These are phyloP conservation scores for Abramis brama DNA, from an alignment of 2,113 vertebrate genomes.

Conservation along the genomic window DNA sequence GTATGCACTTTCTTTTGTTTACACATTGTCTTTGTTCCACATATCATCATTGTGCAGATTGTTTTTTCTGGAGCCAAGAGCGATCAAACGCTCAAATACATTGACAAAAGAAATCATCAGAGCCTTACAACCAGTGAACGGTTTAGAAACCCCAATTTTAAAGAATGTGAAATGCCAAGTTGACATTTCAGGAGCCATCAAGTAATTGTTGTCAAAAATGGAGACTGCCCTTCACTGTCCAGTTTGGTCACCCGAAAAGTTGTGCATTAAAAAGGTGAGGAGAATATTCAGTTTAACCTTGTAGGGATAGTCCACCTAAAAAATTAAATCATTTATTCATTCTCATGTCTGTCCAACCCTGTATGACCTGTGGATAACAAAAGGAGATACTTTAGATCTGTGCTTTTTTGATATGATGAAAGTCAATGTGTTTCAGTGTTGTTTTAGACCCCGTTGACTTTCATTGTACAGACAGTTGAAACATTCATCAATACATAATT, in stretches of 20 bases:
- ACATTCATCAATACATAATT: no score
- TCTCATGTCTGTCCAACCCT: neutral
- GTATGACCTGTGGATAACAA: neutral
- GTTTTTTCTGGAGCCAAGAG: constrained; percentile 29
- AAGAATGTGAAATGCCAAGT: constrained; percentile 17
- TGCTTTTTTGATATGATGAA: no score
- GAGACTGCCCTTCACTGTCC: neutral
- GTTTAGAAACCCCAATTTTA: constrained; percentile 11
- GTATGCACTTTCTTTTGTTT: constrained; percentile 18
- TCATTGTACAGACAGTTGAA: neutral
- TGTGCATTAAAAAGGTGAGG: neutral
- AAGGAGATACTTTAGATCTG: neutral
- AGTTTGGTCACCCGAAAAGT: constrained; percentile 5
- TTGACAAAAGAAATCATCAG: constrained; percentile 31
- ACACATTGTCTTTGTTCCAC: constrained; percentile 36
- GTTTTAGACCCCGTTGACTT: neutral
- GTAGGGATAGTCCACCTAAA: neutral
- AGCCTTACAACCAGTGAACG: neutral
- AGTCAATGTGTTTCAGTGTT: no score
- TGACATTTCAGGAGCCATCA: constrained; percentile 26
- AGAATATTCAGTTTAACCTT: constrained; percentile 1
- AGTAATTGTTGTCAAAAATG: constrained; percentile 22
- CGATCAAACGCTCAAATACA: constrained; percentile 14
- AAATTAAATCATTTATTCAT: neutral
- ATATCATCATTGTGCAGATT: constrained; percentile 32